Conservation (phyloP, 2,797 vertebrate species). For the Artibeus jamaicensis region DNA sequence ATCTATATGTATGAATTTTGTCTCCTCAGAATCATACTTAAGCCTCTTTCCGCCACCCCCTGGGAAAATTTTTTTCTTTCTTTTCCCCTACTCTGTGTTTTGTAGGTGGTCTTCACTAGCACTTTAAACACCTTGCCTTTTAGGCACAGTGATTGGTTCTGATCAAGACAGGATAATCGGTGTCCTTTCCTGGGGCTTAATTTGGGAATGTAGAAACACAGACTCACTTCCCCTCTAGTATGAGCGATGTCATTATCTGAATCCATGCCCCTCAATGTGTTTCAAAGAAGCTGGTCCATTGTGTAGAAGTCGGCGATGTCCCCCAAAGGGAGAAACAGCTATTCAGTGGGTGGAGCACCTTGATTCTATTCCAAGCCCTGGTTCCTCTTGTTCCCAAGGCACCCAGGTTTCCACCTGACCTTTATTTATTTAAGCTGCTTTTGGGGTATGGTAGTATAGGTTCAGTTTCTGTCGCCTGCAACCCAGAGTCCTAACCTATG, state of each 20-base stretch:
- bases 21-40: background rate
- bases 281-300: background rate
- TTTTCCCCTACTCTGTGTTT: background rate
- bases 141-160: background rate
- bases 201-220: background rate
- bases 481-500: background rate
- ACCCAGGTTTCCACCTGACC: background rate
- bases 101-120: background rate
- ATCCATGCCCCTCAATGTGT: background rate
- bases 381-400: background rate
- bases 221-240: background rate
- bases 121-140: background rate
- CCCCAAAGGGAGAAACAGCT: background rate
- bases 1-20: background rate
- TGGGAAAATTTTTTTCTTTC: background rate
- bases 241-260: background rate
- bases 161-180: background rate
- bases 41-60: background rate
- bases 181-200: background rate
- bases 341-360: fast-evolving
- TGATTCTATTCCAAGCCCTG: background rate
- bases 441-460: background rate
- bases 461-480: background rate
- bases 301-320: background rate
- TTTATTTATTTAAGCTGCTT: background rate